Base-by-base conservation (phyloP, 2,888 invertebrate genomes). In the Aphrophora alni region DNA sequence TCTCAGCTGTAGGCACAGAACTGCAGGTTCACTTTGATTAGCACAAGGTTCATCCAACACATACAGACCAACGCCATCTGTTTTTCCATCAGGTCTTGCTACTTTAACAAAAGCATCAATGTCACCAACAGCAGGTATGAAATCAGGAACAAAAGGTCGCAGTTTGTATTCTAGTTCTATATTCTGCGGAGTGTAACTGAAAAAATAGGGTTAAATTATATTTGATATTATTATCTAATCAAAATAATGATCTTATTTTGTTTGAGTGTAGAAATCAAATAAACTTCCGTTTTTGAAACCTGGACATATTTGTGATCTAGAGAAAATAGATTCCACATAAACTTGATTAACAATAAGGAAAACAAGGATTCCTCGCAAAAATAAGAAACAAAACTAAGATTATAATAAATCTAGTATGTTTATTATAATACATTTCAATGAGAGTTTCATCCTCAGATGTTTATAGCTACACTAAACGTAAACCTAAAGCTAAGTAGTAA, bases 31-130 rank as follows among this genome's bases (percentile, higher is more conserved):
- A 84, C 98, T 98, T 89, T 99, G 99, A 85, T 95, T 94, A 0
- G 97, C 93, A 68, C 97, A 95, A 0, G 99, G 99, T 88, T 99
- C 99, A 88, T 99, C 99, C 82, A 97, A 88, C n/a, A 96, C 93
- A 0, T 90, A 90, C 78, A 97, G 88, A 10, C 97, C 95, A 5
- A 90, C 84, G 79, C 94, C 91, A 14, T 92, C 92, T 72, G 92
- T 91, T 0, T 90, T 88, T 1, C 89, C 90, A 85, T 96, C 94
- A 0, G 98, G 98, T 26, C 97, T 92, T 72, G 92, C 90, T 0
- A 98, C 95, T 90, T 99, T 99, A 68, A 99, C 92, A 89, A 99
- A 98, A 2, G 98, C 98, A 89, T 99, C 99, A 84, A 98, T 98
- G 88, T 99, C 99, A 0, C 99, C 99, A 73, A 99, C 98, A 0